Evolutionary conservation across 2,797 vertebrate genomes (phyloP), one percentile per base, ranked within the genome.

Genomic region (Sebastes matsubarae): DNA sequence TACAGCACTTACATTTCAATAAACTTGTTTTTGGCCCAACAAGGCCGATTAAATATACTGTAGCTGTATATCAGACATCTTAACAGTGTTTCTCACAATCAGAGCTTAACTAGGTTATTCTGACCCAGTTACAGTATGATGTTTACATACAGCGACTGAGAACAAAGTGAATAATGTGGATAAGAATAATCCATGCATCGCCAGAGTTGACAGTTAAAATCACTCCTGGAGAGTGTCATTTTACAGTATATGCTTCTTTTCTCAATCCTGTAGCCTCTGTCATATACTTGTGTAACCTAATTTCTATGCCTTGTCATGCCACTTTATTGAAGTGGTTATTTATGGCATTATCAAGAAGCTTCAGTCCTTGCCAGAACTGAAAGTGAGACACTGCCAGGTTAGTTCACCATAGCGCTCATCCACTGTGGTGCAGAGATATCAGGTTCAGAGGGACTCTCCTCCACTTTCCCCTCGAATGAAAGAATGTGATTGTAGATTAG

Each of bases 401-500:
- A 52, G 61, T 42, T 27, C 50, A n/a, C 46, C 46, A 52, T 10
- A 61, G 22, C 0, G 46, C 16, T 55, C 63, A 14, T 70, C 71
- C 32, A 7, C 38, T 5, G 22, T 22, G 72, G 10, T 50, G 61
- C 36, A 71, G n/a, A 57, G 68, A 66, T 68, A 77, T 79, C 77
- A 72, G 72, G 74, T 68, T 80, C 55, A 68, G 34, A 72, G 67
- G 14, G 70, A 66, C 80, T 79, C 58, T 83, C 69, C 85, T 83
- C 61, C 80, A 77, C 76, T 81, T 83, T 82, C 60, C 30, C 80
- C 67, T 24, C 52, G 72, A 84, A 76, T 67, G 80, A 85, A 87
- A 77, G 89, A 89, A 90, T 88, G 88, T 54, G 88, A 84, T 81
- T 87, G 81, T 82, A 92, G 82, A 87, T 92, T 90, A 90, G 85